Percentiles rank a stretch among this genome's conserved stretches.
Conservation (phyloP, 2,888 invertebrate genomes). For the Baccha elongata region DNA sequence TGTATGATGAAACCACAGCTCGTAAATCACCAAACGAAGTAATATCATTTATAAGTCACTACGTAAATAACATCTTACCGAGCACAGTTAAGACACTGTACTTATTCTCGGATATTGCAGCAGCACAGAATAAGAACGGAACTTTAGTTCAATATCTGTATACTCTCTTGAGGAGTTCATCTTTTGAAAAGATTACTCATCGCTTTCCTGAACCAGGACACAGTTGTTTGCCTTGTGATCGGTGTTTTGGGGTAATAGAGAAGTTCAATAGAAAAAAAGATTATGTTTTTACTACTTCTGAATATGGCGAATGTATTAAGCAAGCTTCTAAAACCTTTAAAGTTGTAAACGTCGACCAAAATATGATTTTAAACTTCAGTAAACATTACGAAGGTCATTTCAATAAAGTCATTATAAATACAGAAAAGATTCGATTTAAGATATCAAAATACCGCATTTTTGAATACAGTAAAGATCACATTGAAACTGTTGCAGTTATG, state of each 20-base stretch:
- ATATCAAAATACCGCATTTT: too few relatives aligned
- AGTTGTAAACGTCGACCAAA: too few relatives aligned
- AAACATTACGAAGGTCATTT: too few relatives aligned
- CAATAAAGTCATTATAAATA: too few relatives aligned
- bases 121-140: background rate
- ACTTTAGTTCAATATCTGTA: background rate
- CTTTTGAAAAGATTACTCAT: background rate
- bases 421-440: too few relatives aligned
- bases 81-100: background rate
- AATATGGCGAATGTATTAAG: too few relatives aligned
- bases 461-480: too few relatives aligned
- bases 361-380: too few relatives aligned
- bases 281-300: too few relatives aligned
- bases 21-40: constrained; percentile 1
- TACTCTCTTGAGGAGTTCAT: background rate
- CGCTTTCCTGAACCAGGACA: background rate
- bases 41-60: background rate
- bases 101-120: constrained; percentile 1
- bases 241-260: background rate
- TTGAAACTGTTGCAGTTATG: too few relatives aligned
- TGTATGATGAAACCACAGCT: constrained; percentile 4
- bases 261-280: background rate
- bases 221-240: background rate
- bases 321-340: too few relatives aligned
- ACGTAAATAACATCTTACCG: background rate